Evolutionary conservation across 1,140 invertebrate genomes (phyloP).

Genomic region (Calephelis virginiensis): DNA sequence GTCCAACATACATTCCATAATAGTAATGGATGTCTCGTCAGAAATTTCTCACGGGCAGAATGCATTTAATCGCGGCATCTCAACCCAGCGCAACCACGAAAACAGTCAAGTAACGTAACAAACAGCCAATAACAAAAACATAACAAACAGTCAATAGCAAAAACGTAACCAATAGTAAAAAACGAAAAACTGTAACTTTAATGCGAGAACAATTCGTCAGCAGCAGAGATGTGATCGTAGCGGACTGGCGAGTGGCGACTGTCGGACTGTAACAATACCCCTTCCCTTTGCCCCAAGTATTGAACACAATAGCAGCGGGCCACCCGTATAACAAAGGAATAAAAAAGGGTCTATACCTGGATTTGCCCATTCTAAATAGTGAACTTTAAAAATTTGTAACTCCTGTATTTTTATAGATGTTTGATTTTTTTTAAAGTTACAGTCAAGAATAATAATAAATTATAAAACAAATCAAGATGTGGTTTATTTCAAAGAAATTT

Average conservation of each 20-base stretch:
- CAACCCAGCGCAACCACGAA: slow-evolving; percentile 7
- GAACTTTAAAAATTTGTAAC: too few species aligned
- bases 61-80: slow-evolving; percentile 7
- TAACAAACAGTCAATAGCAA: slow-evolving; percentile 19
- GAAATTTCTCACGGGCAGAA: slow-evolving; percentile 17
- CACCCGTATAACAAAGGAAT: too few species aligned
- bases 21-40: slow-evolving; percentile 18
- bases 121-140: slow-evolving; percentile 16
- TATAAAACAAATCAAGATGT: too few species aligned
- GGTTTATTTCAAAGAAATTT: too few species aligned
- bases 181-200: slow-evolving; percentile 19
- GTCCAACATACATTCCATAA: slow-evolving; percentile 4
- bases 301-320: too few species aligned
- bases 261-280: neutral
- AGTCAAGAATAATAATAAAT: too few species aligned
- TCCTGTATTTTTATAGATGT: too few species aligned
- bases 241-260: slow-evolving; percentile 15
- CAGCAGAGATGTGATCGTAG: slow-evolving; percentile 13
- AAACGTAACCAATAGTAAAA: slow-evolving; percentile 18
- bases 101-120: slow-evolving; percentile 18
- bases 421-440: too few species aligned
- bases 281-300: slow-evolving; percentile 16
- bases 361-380: too few species aligned
- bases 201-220: slow-evolving; percentile 13
- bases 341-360: too few species aligned